Conservation (phyloP, 2,113 vertebrate species). For the Alligator mississippiensis region DNA sequence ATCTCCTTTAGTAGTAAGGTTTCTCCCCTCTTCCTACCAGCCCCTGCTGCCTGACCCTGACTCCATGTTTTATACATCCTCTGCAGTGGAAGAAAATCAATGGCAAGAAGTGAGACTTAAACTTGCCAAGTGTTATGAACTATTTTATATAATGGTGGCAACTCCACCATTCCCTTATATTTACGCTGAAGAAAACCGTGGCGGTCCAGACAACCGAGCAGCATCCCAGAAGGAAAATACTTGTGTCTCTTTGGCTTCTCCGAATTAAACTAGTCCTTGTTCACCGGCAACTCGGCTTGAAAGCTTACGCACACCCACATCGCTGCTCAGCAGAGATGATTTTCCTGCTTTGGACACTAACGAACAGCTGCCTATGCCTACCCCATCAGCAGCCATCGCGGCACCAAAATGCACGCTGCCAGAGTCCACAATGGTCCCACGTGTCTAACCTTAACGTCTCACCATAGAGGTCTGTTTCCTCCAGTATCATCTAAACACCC, state of each 20-base stretch:
- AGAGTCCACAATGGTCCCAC: slow-evolving; percentile 46
- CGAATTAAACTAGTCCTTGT: slow-evolving; percentile 3
- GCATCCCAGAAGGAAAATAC: slow-evolving; percentile 71
- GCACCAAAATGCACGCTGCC: slow-evolving; percentile 26
- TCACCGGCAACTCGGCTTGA: background rate
- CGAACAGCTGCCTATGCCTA: background rate
- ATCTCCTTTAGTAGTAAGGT: background rate
- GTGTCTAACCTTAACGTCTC: slow-evolving; percentile 51
- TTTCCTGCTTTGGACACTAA: accelerated
- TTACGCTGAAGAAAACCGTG: slow-evolving; percentile 70
- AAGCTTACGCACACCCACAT: background rate
- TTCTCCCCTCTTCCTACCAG: background rate
- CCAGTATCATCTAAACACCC: slow-evolving; percentile 70
- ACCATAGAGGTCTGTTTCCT: slow-evolving; percentile 51
- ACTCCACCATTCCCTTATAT: slow-evolving; percentile 78
- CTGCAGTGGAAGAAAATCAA: slow-evolving; percentile 84
- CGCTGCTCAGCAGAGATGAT: background rate
- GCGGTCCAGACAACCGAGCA: slow-evolving; percentile 54
- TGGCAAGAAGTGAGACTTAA: slow-evolving; percentile 75
- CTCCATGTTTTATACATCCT: background rate
- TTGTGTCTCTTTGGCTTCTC: slow-evolving; percentile 66
- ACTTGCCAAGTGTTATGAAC: slow-evolving; percentile 82
- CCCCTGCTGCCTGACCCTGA: background rate
- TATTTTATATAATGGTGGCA: slow-evolving; percentile 66
- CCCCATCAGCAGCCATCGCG: accelerated